Conservation (phyloP, 2,797 vertebrate species). For the Eptatretus atami region DNA sequence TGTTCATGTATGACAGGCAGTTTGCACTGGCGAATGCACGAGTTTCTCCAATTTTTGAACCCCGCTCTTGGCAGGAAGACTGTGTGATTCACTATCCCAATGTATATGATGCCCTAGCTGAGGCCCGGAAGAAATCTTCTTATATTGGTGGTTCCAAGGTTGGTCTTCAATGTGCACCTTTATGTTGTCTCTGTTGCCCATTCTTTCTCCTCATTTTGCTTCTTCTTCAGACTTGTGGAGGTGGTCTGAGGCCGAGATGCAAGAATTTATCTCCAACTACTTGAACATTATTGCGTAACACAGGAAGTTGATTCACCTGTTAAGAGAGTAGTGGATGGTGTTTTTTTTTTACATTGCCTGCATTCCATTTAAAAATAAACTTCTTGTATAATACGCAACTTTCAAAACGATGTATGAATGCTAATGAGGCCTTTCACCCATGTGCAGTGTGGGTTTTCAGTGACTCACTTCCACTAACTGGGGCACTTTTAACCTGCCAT, state of each 20-base stretch:
- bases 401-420: no score
- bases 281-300: no score
- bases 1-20: constrained; percentile 26
- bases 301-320: neutral
- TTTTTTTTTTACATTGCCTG: no score
- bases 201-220: neutral
- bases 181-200: constrained; percentile 9
- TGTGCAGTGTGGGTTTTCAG: no score
- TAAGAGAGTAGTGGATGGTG: neutral
- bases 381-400: no score
- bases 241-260: no score
- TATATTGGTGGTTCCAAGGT: constrained; percentile 84
- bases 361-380: no score
- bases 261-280: no score
- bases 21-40: constrained; percentile 46
- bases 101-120: constrained; percentile 55
- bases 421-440: no score
- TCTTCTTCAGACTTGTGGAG: no score
- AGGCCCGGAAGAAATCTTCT: constrained; percentile 49
- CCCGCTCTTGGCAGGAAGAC: constrained; percentile 27
- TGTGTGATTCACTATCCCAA: constrained; percentile 50
- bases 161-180: constrained; percentile 9
- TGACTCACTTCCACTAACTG: no score
- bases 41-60: constrained; percentile 22
- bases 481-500: no score